Conservation (phyloP, 1,140 invertebrate species). For the Panagrolaimus sp. region DNA sequence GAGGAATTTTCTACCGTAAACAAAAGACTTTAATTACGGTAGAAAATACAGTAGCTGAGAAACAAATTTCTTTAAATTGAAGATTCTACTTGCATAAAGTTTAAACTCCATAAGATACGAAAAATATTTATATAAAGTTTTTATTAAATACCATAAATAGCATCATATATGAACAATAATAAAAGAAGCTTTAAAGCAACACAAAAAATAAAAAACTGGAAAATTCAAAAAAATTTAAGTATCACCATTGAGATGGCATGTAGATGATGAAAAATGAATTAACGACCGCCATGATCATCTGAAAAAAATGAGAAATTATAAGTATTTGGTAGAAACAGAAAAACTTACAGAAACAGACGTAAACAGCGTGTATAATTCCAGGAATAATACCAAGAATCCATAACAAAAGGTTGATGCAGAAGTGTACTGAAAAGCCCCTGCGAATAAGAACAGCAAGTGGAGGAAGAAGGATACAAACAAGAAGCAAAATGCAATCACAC, state of each 20-base stretch:
- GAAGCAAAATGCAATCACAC: constrained; percentile 14
- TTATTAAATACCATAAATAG: not conserved
- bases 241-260: constrained; percentile 3
- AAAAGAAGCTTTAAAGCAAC: too few species aligned
- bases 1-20: too few species aligned
- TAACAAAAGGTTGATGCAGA: constrained; percentile 33
- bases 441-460: constrained; percentile 43
- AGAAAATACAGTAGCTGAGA: too few species aligned
- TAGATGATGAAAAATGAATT: not conserved
- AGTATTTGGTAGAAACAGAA: too few species aligned
- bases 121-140: not conserved
- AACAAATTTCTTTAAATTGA: too few species aligned
- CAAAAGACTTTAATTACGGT: too few species aligned
- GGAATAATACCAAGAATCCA: constrained; percentile 38
- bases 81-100: too few species aligned
- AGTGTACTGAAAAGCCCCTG: constrained; percentile 36
- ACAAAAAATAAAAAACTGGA: not conserved
- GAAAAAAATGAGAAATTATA: not conserved
- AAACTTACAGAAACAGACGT: constrained; percentile 36
- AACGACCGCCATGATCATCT: not conserved
- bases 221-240: not conserved
- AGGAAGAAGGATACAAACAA: constrained; percentile 41
- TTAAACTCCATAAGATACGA: too few species aligned
- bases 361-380: constrained; percentile 44
- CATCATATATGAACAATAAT: not conserved